Evolutionary conservation across 2,113 vertebrate species (phyloP), one percentile per base, ranked within the genome.

Genomic region (Phylloscopus trochilus): DNA sequence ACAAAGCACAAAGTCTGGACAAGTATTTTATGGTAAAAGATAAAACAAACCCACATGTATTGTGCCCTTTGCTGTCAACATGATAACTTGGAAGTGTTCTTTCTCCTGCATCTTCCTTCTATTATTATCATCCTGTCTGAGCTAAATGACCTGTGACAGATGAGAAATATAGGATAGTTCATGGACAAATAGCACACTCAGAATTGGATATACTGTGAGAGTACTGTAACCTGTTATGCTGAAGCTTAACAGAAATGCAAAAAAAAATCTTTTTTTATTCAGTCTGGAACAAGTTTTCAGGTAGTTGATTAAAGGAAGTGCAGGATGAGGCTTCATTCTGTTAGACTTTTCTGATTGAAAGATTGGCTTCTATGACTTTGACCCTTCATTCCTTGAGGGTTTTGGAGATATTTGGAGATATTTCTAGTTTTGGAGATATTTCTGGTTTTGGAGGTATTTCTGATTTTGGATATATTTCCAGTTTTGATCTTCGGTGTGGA

Each of bases 41-140:
- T 51, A 53, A 66, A 91, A 67, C 55, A 88, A 89, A 93, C 4
- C 60, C 76, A 63, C 31, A 5, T 15, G 9, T 35, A 3, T 63
- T 92, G 27, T 93, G 90, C 91, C 88, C 90, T 94, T 94, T 15
- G 18, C 82, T 96, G 93, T 95, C 96, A 96, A 88, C 49, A 73
- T 84, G 90, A 90, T 90, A 70, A 83, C 88, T 92, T 9, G 5
- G 51, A 76, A 62, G 70, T 1, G 2, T 69, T 72, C 62, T 76
- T 89, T 89, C 60, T 43, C 73, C 69, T 83, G 21, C 75, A 55
- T 81, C 78, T 92, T 85, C 53, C 53, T 91, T 30, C 72, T 73
- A 10, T 91, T 94, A 72, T 90, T 91, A 85, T 66, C 66, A 79
- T 64, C n/a, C 78, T 85, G 37, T 87, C 87, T 89, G 69, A 91